Base-by-base conservation (phyloP, 2,797 vertebrate species). In the Mastacembelus armatus region DNA sequence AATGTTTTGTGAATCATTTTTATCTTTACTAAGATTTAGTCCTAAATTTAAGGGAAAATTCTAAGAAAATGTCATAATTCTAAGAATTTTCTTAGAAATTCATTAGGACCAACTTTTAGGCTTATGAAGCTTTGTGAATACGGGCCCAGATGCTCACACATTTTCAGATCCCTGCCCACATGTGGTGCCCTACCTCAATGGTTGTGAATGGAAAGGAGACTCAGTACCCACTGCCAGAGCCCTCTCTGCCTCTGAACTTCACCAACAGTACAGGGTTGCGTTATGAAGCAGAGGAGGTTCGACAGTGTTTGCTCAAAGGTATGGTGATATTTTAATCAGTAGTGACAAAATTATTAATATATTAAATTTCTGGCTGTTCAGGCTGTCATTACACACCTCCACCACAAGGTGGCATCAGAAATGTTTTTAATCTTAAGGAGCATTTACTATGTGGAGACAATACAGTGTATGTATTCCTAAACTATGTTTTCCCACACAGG, bases 201-300 rank as follows among this genome's bases (percentile, higher is more conserved):
- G 66, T 88, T 30, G 90, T 95, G 27, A 94, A 95, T 33, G 93
- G 91, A n/a, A 85, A 91, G 55, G 91, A 82, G 66, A 92, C 78
- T 0, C 38, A 78, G 78, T 94, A 91, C 51, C 89, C 93, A 0
- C 1, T 95, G 7, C 94, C 93, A 22, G 88, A 93, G 15, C 86
- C 93, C 0, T 43, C 66, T 10, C 72, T 93, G 22, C 92, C 90
- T 7, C 90, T 92, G 12, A 94, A 95, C 81, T 96, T 93, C 81
- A 0, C 12, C 0, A 92, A 95, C 21, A 90, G 94, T 22, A 90
- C 91, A 0, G 95, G 95, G 70, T 78, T 97, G 92, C 73, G 86
- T 22, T 97, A 95, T 2, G 95, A 97, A 77, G 96, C 95, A 0
- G 93, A 95, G 52, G 95, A 95, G 10, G 94, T 97, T 21, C 93